These are phyloP conservation scores for Vicugna pacos DNA, from an alignment of 2,113 vertebrate genomes.

Conservation along the genomic window DNA sequence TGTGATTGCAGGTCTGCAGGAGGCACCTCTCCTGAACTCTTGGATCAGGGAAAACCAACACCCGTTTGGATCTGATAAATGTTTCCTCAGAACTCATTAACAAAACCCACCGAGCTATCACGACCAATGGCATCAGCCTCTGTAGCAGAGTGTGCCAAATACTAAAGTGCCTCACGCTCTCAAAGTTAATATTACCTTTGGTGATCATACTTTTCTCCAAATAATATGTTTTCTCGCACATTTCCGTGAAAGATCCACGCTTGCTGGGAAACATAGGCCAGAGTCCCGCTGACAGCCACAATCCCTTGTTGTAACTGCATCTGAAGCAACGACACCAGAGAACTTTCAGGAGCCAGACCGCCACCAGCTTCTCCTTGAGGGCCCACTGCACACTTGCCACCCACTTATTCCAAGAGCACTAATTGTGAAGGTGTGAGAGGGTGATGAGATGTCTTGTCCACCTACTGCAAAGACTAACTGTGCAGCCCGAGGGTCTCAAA, in stretches of 20 bases:
- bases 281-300: slow-evolving; percentile 85
- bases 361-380: accelerated
- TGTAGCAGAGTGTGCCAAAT: neutral
- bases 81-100: neutral
- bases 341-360: neutral
- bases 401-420: neutral
- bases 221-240: slow-evolving; percentile 91
- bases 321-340: slow-evolving; percentile 74
- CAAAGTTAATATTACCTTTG: slow-evolving; percentile 84
- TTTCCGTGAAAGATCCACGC: slow-evolving; percentile 94
- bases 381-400: neutral
- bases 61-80: neutral
- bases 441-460: neutral
- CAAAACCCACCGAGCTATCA: neutral
- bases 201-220: slow-evolving; percentile 89
- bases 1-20: neutral
- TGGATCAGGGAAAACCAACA: neutral
- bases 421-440: neutral
- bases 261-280: slow-evolving; percentile 93
- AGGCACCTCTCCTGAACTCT: neutral
- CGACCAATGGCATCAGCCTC: neutral
- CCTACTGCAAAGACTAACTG: neutral
- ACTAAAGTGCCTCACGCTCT: neutral
- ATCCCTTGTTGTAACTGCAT: slow-evolving; percentile 88
- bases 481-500: accelerated